Evolutionary conservation across 2,888 invertebrate genomes (phyloP), one percentile per base, ranked within the genome.

Genomic region (Octonoba sinensis): DNA sequence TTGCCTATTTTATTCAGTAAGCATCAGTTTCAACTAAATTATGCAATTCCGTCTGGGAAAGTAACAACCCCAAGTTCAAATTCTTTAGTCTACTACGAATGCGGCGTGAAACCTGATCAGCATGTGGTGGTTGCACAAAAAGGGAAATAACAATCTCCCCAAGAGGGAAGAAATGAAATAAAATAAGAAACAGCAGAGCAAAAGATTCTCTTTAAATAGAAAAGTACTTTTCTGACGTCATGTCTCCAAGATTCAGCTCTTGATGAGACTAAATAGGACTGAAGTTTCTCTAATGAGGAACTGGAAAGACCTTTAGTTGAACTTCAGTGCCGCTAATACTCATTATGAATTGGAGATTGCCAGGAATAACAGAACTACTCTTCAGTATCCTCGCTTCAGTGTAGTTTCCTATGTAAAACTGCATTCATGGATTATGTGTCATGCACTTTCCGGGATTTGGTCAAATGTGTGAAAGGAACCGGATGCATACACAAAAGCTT

Each of bases 61-160:
- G 46, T 36, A 64, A 18, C 27, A 64, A 54, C 54, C n/a, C 27
- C 36, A 46, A 13, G 66, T 64, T 51, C 66, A 60, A 62, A 36
- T 24, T 62, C 49, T 49, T 8, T 18, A 72, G 36, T 72, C 36
- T 36, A 36, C 27, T 44, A 46, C 60, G 47, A 59, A 36, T 54
- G 54, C 46, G 36, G 11, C 11, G n/a, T 24, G 24, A 49, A 71
- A 71, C 60, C 60, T 36, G 72, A 72, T 72, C 46, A 72, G 62
- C 72, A 62, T 72, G 72, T 72, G 60, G 71, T 71, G 60, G 47
- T 60, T 71, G 47, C 49, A 60, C 47, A 71, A 71, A 71, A 59
- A 60, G 71, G 60, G 60, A 71, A n/a, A 8, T 51, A 44, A 60
- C 20, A 24, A 3, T 47, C 47, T 36, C 59, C 70, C 27, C 46